Evolutionary conservation across 2,113 vertebrate species (phyloP).

Genomic region (Poeciliopsis occidentalis): DNA sequence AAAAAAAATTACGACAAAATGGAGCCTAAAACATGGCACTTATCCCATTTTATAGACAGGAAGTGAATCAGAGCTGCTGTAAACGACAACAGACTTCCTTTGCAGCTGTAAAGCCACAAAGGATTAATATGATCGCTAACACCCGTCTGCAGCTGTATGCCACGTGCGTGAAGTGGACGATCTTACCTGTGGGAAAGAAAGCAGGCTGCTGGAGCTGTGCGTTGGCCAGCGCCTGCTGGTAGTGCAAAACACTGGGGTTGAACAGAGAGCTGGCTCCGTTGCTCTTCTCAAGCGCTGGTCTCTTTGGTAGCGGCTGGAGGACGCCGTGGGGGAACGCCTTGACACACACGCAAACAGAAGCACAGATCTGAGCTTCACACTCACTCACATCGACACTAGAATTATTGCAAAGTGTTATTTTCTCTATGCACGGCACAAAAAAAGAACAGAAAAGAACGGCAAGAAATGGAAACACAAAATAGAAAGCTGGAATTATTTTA

Average conservation of each 20-base stretch:
- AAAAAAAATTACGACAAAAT: neutral
- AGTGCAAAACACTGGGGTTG: conserved; percentile 97
- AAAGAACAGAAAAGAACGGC: conserved; percentile 40
- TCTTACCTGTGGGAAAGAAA: conserved; percentile 95
- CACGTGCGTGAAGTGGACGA: neutral
- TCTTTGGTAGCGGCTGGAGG: conserved; percentile 99
- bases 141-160: conserved; percentile 12
- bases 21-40: too few species aligned
- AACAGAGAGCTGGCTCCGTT: conserved; percentile 92
- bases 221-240: conserved; percentile 96
- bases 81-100: neutral
- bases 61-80: conserved; percentile 28
- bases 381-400: conserved; percentile 1
- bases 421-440: conserved; percentile 64
- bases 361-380: conserved; percentile 43
- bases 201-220: conserved; percentile 94
- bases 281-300: conserved; percentile 97
- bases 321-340: conserved; percentile 96
- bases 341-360: conserved; percentile 37
- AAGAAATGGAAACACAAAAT: conserved; percentile 64
- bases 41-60: conserved; percentile 26
- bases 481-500: conserved; percentile 49
- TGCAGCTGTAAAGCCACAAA: neutral
- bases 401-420: conserved; percentile 44
- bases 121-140: too few species aligned